These are phyloP conservation scores for Melanotus villosus DNA, from an alignment of 2,888 invertebrate genomes.

Conservation along the genomic window DNA sequence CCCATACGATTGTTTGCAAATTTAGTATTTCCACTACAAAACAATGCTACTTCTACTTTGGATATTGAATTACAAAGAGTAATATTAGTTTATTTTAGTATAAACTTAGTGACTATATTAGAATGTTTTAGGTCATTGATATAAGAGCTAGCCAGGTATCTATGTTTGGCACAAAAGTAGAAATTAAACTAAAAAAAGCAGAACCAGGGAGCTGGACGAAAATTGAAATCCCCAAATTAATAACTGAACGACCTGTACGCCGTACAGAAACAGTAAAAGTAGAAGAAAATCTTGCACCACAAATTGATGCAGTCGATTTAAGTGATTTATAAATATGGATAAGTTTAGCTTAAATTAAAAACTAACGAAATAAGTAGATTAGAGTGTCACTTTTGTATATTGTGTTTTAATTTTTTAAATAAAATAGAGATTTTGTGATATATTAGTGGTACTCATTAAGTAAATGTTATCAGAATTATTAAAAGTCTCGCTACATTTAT, in stretches of 20 bases:
- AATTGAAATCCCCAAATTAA: constrained; percentile 75
- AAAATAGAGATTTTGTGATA: background rate
- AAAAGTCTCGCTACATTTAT: too few species aligned
- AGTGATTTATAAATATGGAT: constrained; percentile 73
- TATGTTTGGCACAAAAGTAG: constrained; percentile 92
- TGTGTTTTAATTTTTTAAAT: background rate
- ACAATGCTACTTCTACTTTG: constrained; percentile 78
- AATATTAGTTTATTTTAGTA: too few species aligned
- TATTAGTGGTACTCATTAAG: too few species aligned
- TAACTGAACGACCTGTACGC: constrained; percentile 30
- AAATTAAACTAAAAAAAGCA: constrained; percentile 90
- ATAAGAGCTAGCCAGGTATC: constrained; percentile 79
- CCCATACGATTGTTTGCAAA: constrained; percentile 84
- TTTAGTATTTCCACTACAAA: constrained; percentile 84
- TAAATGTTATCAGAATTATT: too few species aligned
- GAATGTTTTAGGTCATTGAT: constrained; percentile 80
- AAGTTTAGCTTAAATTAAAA: constrained; percentile 3
- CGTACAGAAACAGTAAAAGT: constrained; percentile 60
- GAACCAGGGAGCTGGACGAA: constrained; percentile 88
- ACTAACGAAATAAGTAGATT: background rate
- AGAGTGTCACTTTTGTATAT: background rate
- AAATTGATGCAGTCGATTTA: constrained; percentile 80
- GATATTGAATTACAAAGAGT: constrained; percentile 89
- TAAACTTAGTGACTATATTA: too few species aligned
- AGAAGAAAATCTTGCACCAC: constrained; percentile 69